Evolutionary conservation across 2,113 vertebrate genomes (phyloP), one percentile per base, ranked within the genome.

Genomic region (Hoplias malabaricus): DNA sequence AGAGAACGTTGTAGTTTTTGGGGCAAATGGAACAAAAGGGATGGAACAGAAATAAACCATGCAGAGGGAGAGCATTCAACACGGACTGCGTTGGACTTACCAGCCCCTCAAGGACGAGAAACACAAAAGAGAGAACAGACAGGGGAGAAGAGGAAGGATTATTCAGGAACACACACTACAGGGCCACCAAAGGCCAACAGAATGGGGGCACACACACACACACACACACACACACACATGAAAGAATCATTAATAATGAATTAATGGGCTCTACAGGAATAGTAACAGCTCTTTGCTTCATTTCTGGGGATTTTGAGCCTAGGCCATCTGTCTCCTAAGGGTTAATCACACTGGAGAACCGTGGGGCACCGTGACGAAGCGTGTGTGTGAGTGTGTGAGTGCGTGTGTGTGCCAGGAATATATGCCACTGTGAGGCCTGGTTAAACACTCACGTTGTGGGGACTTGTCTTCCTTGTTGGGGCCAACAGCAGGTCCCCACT

Each of bases 51-150:
- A 59, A 34, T 67, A 4, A 75, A 12, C 48, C 74, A 65, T 63
- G 66, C 36, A 73, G 50, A 73, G 48, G 42, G 43, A 73, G 46
- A 73, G 38, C 78, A 73, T 81, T 73, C 53, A 65, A 19, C 46
- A 67, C 72, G 54, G 65, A 42, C 29, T 68, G 81, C 61, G 75
- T 80, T 83, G 42, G 54, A 82, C 83, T 80, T 83, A 80, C 83
- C 78, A 76, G 43, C 34, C 67, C 69, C 71, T 63, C 82, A 68
- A 48, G 61, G 48, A 54, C 46, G 66, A 81, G n/a, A 21, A 25
- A 69, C 48, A 71, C 38, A 78, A 69, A 53, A 78, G 61, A 69
- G 65, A 82, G 50, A 69, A 40, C 21, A 77, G 21, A 68, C 62
- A 73, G 36, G 61, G 67, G 48, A 79, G 4, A 31, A 29, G 53